Base-by-base conservation (phyloP, 2,888 invertebrate genomes). In the Tolmerus cingulatus region DNA sequence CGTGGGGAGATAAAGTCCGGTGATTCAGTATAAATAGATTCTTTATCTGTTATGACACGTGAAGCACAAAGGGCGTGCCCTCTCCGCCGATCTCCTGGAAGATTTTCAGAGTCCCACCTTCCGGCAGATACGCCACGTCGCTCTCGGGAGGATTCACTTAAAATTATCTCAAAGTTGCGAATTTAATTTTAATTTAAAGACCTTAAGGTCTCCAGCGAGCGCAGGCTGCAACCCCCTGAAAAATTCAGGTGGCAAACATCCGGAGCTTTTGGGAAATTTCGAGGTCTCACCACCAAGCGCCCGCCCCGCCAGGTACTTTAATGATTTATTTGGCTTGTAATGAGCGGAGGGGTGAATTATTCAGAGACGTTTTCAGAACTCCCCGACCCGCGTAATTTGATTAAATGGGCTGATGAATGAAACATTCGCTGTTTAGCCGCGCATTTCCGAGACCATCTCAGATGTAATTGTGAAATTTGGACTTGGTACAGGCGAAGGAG, bases 341-440 rank as follows among this genome's bases (percentile, higher is more conserved):
- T 81, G 81, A 81, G 55, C 30, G 30, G 30, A 37, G 81, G 51
- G 46, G 81, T 81, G 27, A 55, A 81, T 81, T 81, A 78, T 78
- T 78, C 23, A 55, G n/a, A 14, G 16, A 16, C 76, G 34, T 76
- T 51, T 81, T 55, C 14, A 46, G 46, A 55, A 51, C 1, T 81
- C 55, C 12, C 51, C 30, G 27, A 8, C 14, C 81, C 43, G n/a
- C n/a, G 81, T 55, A 81, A 81, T 81, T 81, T 81, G 81, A 51
- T 81, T 81, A 81, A 81, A 81, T 55, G 55, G 55, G 30, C 55
- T 81, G 34, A 81, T 81, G 81, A 81, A 81, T 81, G 81, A 81
- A 81, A 55, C 55, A 81, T 55, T n/a, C 51, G 30, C 55, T 30
- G 27, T 81, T 81, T 46, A 43, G 43, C 19, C 46, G 23, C 78